Percentiles rank a stretch among this genome's conserved stretches.
These are phyloP conservation scores for Nothobranchius kuhntae DNA, from an alignment of 2,113 vertebrate species.

Conservation along the genomic window DNA sequence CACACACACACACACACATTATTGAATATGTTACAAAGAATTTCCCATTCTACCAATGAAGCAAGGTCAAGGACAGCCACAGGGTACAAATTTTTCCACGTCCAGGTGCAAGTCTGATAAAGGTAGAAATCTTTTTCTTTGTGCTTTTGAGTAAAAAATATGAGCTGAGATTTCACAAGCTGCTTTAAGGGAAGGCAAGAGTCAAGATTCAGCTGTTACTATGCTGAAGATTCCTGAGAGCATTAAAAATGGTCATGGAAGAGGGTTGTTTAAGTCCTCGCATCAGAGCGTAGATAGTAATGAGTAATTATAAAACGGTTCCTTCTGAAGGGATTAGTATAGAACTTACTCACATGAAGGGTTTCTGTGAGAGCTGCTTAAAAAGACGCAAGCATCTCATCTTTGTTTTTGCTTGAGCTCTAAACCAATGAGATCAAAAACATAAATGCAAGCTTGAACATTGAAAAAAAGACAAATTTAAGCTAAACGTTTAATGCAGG, in stretches of 20 bases:
- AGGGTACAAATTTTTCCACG: conserved; percentile 7
- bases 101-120: conserved; percentile 26
- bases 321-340: conserved; percentile 35
- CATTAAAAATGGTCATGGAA: conserved; percentile 29
- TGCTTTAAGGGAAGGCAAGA: conserved; percentile 36
- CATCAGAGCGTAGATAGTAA: neutral
- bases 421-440: neutral
- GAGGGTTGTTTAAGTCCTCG: conserved; percentile 24
- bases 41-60: conserved; percentile 26
- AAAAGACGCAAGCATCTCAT: neutral
- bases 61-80: neutral
- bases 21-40: conserved; percentile 39
- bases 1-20: conserved; percentile 29
- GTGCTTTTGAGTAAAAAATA: conserved; percentile 32
- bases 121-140: conserved; percentile 12
- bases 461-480: conserved; percentile 14
- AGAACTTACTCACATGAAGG: conserved; percentile 26
- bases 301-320: conserved; percentile 35
- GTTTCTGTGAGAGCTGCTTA: conserved; percentile 23
- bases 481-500: conserved; percentile 14
- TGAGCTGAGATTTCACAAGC: conserved; percentile 33
- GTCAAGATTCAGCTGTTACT: conserved; percentile 52
- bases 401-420: neutral
- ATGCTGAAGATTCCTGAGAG: conserved; percentile 30
- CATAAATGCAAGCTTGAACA: neutral